Evolutionary conservation across 2,797 vertebrate species (phyloP).

Genomic region (Helarctos malayanus): DNA sequence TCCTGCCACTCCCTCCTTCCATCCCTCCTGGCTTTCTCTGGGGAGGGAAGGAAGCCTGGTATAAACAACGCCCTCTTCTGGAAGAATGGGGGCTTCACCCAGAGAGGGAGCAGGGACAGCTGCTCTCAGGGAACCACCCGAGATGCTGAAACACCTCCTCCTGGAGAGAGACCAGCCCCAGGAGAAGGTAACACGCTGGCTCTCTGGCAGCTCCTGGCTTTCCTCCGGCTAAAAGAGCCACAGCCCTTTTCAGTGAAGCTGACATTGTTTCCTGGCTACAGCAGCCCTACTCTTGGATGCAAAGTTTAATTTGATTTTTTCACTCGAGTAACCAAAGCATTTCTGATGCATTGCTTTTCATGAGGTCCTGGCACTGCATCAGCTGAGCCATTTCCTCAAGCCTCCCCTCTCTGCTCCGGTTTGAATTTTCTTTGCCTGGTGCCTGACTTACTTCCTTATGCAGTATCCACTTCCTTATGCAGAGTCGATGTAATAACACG

Average conservation of each 20-base stretch:
- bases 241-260: slow-evolving; percentile 56
- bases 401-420: not conserved
- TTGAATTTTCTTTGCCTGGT: not conserved
- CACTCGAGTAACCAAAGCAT: slow-evolving; percentile 84
- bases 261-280: slow-evolving; percentile 65
- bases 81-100: not conserved
- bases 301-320: slow-evolving; percentile 87
- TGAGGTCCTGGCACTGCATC: slow-evolving; percentile 2
- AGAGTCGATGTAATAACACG: fast-evolving
- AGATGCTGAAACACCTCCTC: not conserved
- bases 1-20: not conserved
- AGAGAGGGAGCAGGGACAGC: not conserved
- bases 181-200: not conserved
- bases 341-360: slow-evolving; percentile 33
- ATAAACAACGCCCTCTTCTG: not conserved
- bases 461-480: not conserved
- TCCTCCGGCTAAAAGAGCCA: not conserved
- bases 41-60: not conserved
- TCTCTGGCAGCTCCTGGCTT: not conserved
- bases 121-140: not conserved
- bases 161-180: not conserved
- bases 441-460: not conserved
- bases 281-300: slow-evolving; percentile 75
- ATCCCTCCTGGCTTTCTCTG: not conserved
- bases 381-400: not conserved